Evolutionary conservation across 2,113 vertebrate species (phyloP).

Genomic region (Epinephelus fuscoguttatus): DNA sequence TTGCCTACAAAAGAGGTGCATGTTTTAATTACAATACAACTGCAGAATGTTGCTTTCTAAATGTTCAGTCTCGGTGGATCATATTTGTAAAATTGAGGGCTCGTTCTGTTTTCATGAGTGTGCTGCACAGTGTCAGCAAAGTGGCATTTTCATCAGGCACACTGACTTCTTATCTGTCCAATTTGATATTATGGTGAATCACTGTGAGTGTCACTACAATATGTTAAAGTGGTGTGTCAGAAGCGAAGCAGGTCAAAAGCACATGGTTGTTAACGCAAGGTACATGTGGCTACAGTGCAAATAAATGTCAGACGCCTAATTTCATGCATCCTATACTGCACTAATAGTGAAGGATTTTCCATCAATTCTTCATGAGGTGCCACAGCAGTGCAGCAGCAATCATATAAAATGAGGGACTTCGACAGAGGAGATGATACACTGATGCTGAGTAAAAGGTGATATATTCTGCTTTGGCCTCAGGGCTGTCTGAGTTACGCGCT

Average conservation of each 20-base stretch:
- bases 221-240: neutral
- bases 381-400: neutral
- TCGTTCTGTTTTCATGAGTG: neutral
- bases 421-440: neutral
- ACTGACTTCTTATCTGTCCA: neutral
- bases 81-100: neutral
- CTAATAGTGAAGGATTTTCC: neutral
- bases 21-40: neutral
- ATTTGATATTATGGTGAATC: neutral
- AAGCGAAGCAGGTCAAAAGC: neutral
- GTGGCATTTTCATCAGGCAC: neutral
- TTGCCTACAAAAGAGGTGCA: neutral
- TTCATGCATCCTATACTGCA: neutral
- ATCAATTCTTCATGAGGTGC: neutral
- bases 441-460: slow-evolving; percentile 3
- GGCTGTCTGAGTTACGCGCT: slow-evolving; percentile 23
- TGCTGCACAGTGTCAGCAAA: neutral
- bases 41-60: neutral
- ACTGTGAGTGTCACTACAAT: neutral
- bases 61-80: neutral
- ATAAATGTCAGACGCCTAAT: neutral
- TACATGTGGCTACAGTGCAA: neutral
- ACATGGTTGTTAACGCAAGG: neutral
- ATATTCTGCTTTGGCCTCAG: slow-evolving; percentile 37
- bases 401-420: neutral